Conservation (phyloP, 1,140 invertebrate genomes). For the Drosophila bipectinata region DNA sequence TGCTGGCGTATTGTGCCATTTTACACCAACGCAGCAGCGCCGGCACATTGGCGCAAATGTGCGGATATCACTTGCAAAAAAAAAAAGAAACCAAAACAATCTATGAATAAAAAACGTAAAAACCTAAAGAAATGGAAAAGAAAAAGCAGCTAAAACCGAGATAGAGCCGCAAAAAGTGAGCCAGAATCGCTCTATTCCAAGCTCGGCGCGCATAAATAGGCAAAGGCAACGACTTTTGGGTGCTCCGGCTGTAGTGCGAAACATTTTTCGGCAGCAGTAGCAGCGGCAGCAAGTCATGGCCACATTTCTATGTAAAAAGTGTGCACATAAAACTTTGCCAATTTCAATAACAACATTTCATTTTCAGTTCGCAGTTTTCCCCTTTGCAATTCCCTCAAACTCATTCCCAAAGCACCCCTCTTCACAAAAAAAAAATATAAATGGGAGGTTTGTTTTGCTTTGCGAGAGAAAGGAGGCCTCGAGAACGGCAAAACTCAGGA, state of each 20-base stretch:
- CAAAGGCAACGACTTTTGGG: conserved; percentile 55
- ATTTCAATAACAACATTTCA: conserved; percentile 82
- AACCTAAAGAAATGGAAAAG: conserved; percentile 8
- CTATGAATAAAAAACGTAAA: background rate
- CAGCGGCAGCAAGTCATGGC: conserved; percentile 70
- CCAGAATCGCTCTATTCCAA: conserved; percentile 49
- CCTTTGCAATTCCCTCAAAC: conserved; percentile 24
- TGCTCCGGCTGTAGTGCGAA: conserved; percentile 5
- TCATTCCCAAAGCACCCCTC: conserved; percentile 57
- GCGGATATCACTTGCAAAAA: conserved; percentile 59
- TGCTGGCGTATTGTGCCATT: conserved; percentile 75
- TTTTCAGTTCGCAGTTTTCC: conserved; percentile 66
- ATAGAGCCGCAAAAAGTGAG: conserved; percentile 24
- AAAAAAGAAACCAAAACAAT: conserved; percentile 31
- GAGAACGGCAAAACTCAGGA: conserved; percentile 10
- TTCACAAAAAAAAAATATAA: background rate
- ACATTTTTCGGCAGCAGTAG: conserved; percentile 46
- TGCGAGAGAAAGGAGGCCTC: conserved; percentile 18
- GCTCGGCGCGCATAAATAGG: conserved; percentile 76
- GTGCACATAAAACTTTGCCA: conserved; percentile 79
- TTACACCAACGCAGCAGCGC: conserved; percentile 70
- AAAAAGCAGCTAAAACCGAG: conserved; percentile 18
- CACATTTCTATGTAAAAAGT: conserved; percentile 79
- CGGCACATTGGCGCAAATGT: conserved; percentile 77
- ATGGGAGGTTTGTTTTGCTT: conserved; percentile 42